phyloP scores from a whole-genome alignment of 2,113 vertebrate genomes.

The Tragulus kanchil region DNA sequence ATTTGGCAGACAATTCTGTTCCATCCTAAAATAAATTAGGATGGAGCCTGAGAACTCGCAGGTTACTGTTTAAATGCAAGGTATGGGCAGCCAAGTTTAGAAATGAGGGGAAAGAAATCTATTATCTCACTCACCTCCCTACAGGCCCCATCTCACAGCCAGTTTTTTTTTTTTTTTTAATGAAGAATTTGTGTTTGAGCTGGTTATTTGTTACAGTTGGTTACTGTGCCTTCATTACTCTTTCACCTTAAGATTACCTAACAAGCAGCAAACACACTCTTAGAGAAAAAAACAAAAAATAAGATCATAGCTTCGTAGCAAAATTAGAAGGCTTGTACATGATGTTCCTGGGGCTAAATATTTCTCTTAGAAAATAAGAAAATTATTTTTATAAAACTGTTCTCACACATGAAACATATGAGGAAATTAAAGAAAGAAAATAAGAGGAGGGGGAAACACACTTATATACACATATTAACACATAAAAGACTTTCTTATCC shows the following conservation, averaged over 20 bases:
- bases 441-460: neutral
- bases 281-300: neutral
- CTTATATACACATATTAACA: neutral
- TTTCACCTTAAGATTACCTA: neutral
- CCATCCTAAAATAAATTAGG: neutral
- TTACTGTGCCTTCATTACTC: neutral
- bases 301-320: constrained; percentile 8
- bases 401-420: neutral
- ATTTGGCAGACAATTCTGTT: neutral
- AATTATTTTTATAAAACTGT: neutral
- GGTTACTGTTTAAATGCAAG: neutral
- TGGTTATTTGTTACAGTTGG: neutral
- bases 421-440: neutral
- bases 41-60: neutral
- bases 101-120: neutral
- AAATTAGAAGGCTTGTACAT: constrained; percentile 3
- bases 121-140: neutral
- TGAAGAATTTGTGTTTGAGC: neutral
- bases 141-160: neutral
- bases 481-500: neutral
- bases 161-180: neutral
- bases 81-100: neutral
- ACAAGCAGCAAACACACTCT: neutral
- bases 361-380: constrained; percentile 5
- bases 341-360: neutral